phyloP scores from a whole-genome alignment of 2,888 invertebrate genomes.

The Drosophila ustulata region DNA sequence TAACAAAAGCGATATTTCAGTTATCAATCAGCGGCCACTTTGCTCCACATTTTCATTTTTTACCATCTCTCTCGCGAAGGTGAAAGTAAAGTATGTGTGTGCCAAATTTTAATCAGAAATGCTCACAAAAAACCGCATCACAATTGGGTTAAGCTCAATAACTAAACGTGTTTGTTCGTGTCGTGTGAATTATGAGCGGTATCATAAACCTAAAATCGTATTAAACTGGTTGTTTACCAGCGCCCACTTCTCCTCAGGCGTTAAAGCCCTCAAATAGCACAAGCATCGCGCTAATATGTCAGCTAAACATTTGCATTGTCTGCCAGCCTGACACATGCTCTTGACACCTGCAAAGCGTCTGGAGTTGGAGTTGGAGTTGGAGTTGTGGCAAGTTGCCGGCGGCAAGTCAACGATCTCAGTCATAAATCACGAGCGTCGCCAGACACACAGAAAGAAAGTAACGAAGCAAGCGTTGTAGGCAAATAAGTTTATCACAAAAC shows the following conservation, averaged over 20 bases:
- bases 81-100: slow-evolving; percentile 66
- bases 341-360: slow-evolving; percentile 38
- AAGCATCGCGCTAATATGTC: slow-evolving; percentile 47
- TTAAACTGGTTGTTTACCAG: slow-evolving; percentile 61
- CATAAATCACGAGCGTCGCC: slow-evolving; percentile 38
- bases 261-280: slow-evolving; percentile 9
- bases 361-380: not conserved
- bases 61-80: slow-evolving; percentile 26
- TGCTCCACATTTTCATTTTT: slow-evolving; percentile 6
- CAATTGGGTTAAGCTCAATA: slow-evolving; percentile 76
- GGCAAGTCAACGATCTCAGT: slow-evolving; percentile 36
- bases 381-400: slow-evolving; percentile 13
- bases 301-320: slow-evolving; percentile 47
- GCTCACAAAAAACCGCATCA: slow-evolving; percentile 34
- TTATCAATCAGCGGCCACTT: slow-evolving; percentile 53
- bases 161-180: slow-evolving; percentile 62
- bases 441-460: slow-evolving; percentile 39
- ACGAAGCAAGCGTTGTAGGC: slow-evolving; percentile 19
- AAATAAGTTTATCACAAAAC: slow-evolving; percentile 13
- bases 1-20: slow-evolving; percentile 32
- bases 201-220: slow-evolving; percentile 45
- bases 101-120: slow-evolving; percentile 52
- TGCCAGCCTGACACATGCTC: slow-evolving; percentile 44
- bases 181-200: slow-evolving; percentile 63
- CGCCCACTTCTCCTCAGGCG: slow-evolving; percentile 1